Percentiles rank a stretch among this genome's conserved stretches.
Evolutionary conservation across 92 coral and sea anemone genomes (phyloP).

Genomic region (Zoanthus solanderi): DNA sequence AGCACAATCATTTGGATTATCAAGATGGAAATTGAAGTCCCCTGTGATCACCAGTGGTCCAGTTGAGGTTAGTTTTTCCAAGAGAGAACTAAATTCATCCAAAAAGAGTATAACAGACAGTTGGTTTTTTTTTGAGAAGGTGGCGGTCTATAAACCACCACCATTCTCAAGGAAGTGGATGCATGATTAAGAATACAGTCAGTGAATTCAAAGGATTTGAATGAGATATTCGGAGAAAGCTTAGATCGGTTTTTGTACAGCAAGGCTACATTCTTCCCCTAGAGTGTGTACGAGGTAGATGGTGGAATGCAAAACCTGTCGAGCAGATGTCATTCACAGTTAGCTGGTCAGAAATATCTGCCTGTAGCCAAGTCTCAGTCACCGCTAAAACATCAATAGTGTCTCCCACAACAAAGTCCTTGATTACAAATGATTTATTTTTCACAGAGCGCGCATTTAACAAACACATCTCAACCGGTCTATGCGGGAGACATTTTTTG

Average conservation of each 20-base stretch:
- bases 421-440: constrained; percentile 9
- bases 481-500: constrained; percentile 21
- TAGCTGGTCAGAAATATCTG: constrained; percentile 21
- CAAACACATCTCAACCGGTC: constrained; percentile 30
- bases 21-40: too few relatives aligned
- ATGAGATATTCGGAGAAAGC: background rate
- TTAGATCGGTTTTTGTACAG: background rate
- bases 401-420: background rate
- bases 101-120: background rate
- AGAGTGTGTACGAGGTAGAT: too few relatives aligned
- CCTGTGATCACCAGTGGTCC: too few relatives aligned
- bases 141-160: constrained; percentile 33
- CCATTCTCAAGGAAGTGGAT: background rate
- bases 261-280: too few relatives aligned
- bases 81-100: too few relatives aligned
- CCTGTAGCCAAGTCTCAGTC: constrained; percentile 14
- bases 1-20: too few relatives aligned
- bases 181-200: background rate
- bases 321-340: background rate
- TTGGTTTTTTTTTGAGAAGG: constrained; percentile 20
- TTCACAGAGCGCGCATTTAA: constrained; percentile 37
- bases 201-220: constrained; percentile 2
- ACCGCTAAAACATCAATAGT: constrained; percentile 4
- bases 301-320: too few relatives aligned
- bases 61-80: too few relatives aligned